Conservation (phyloP, 2,113 vertebrate genomes). For the Tetrao urogallus region DNA sequence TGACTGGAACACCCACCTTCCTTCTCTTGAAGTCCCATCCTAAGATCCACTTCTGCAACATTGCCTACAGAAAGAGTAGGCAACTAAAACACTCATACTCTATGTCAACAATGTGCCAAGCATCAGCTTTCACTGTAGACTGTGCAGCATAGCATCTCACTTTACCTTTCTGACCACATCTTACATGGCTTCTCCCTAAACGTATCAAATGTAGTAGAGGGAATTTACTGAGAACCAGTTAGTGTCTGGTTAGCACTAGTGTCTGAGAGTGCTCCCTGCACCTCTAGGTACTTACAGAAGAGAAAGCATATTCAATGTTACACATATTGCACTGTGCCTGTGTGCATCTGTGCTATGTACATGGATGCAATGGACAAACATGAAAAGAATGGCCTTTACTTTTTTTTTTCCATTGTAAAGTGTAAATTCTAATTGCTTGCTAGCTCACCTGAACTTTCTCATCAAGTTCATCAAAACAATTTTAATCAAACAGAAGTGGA, state of each 20-base stretch:
- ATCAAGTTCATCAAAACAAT: neutral
- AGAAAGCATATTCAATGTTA: neutral
- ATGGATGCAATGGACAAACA: neutral
- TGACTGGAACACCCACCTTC: constrained; percentile 28
- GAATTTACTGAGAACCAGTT: neutral
- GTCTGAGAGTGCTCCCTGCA: neutral
- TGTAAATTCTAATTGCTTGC: neutral
- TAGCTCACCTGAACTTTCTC: neutral
- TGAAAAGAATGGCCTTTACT: neutral
- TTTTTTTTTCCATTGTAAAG: neutral
- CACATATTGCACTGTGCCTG: neutral
- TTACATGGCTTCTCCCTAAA: neutral
- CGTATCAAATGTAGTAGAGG: neutral
- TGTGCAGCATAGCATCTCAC: neutral
- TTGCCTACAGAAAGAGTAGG: constrained; percentile 57
- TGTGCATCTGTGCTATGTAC: neutral
- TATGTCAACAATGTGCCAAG: neutral
- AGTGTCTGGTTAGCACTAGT: neutral
- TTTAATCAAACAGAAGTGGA: neutral
- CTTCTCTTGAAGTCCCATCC: constrained; percentile 38
- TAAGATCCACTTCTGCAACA: constrained; percentile 61
- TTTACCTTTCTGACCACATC: neutral
- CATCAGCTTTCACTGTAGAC: neutral
- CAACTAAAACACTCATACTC: constrained; percentile 42
- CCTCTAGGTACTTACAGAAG: neutral